Conservation (phyloP, 2,797 vertebrate species). For the Diplodus puntazzo region DNA sequence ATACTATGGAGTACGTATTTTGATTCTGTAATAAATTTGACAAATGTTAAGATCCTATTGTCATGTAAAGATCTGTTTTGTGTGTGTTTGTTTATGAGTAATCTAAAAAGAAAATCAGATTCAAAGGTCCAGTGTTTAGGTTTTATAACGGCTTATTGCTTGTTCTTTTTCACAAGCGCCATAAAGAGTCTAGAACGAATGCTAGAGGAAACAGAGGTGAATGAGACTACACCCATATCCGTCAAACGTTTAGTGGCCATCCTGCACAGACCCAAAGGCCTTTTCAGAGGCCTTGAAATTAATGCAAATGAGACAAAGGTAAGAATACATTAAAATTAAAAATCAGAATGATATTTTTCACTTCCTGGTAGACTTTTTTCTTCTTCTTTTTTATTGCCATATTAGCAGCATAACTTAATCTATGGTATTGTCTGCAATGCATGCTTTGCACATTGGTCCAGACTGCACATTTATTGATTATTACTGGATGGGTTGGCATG, state of each 20-base stretch:
- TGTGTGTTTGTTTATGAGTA: neutral
- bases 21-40: neutral
- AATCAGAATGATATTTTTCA: neutral
- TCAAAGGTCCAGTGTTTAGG: neutral
- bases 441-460: no score
- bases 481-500: no score
- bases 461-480: no score
- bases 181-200: accelerated
- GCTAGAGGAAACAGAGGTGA: constrained; percentile 13
- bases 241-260: accelerated
- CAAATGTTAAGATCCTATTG: neutral
- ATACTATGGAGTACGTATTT: neutral
- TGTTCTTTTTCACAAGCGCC: constrained; percentile 36
- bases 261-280: neutral
- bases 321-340: constrained; percentile 8
- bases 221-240: accelerated
- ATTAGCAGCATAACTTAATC: neutral
- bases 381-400: neutral
- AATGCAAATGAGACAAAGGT: constrained; percentile 46
- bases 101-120: neutral
- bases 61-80: neutral
- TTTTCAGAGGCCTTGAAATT: constrained; percentile 34
- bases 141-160: neutral
- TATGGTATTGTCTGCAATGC: neutral
- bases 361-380: neutral